Percentiles rank a stretch among this genome's conserved stretches.
These are phyloP conservation scores for Drosophila tropicalis DNA, from an alignment of 1,140 invertebrate species.

Conservation along the genomic window DNA sequence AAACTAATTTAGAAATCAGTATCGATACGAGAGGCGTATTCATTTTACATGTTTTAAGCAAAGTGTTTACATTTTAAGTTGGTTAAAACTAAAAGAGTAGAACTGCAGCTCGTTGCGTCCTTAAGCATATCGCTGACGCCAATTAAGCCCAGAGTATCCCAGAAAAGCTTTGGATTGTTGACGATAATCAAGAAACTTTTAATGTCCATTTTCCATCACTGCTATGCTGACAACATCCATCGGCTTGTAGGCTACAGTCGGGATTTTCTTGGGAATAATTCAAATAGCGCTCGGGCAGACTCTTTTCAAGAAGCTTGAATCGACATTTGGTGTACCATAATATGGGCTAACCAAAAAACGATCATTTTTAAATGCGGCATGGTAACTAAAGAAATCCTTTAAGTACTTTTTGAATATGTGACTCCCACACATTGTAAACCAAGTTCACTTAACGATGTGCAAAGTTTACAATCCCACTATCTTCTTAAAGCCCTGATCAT, in stretches of 20 bases:
- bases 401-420: conserved; percentile 44
- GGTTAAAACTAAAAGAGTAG: neutral
- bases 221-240: conserved; percentile 75
- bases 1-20: no score
- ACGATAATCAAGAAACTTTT: conserved; percentile 59
- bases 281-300: conserved; percentile 55
- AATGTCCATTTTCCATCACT: conserved; percentile 42
- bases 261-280: conserved; percentile 52
- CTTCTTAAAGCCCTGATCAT: conserved; percentile 32
- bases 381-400: conserved; percentile 60
- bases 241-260: conserved; percentile 48
- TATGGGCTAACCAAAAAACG: conserved; percentile 60
- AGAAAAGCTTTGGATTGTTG: conserved; percentile 51
- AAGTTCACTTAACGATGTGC: conserved; percentile 41
- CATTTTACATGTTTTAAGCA: neutral
- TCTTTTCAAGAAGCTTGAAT: conserved; percentile 42
- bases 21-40: no score
- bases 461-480: conserved; percentile 68
- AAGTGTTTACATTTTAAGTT: neutral
- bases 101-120: neutral
- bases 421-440: conserved; percentile 43
- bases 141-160: conserved; percentile 30
- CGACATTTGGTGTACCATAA: conserved; percentile 36
- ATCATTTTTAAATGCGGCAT: conserved; percentile 61
- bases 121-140: conserved; percentile 32